Base-by-base conservation (phyloP, 1,140 invertebrate genomes). In the Eubasilissa regina region DNA sequence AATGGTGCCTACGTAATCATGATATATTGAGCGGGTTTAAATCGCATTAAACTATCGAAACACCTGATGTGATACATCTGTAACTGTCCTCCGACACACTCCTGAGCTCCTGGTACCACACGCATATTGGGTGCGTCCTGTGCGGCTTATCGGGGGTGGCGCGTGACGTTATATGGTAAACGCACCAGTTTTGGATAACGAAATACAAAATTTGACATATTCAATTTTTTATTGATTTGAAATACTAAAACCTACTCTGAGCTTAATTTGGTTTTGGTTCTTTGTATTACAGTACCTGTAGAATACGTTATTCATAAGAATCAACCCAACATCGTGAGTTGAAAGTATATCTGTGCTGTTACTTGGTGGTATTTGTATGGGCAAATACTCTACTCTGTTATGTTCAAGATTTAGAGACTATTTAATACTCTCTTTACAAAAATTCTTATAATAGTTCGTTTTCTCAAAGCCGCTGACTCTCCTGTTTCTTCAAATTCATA, bases 1-100 rank as follows among this genome's bases (percentile, higher is more conserved):
- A 12, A 43, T 17, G 60, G 51, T 35, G 25, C 25, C 25, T 35
- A 35, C 25, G 6, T 80, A 80, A 80, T 80, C 78, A 55, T 80
- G 75, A 80, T 80, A 77, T 77, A 80, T 80, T 60, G 55, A 66
- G 55, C 45, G 44, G 56, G 64, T 77, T 80, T 80, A 80, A 80
- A 77, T 77, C 75, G 79, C 56, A 80, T 80, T 80, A 80, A 80
- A 80, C 79, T 80, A 80, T 77, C 75, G 79, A 77, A 77, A 73
- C 79, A 80, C 79, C 75, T 80, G 79, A 80, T 80, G 79, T 77
- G 64, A 68, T 73, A 80, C 79, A 80, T 80, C 75, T 80, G 79
- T 80, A 77, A 73, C 79, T 80, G 79, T 80, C 79, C 78, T 76
- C 79, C 79, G 45, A 80, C 66, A 76, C 73, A 58, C 53, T 80